These are phyloP conservation scores for Allolobophora icterica DNA, from an alignment of 2,888 invertebrate species.

Conservation along the genomic window DNA sequence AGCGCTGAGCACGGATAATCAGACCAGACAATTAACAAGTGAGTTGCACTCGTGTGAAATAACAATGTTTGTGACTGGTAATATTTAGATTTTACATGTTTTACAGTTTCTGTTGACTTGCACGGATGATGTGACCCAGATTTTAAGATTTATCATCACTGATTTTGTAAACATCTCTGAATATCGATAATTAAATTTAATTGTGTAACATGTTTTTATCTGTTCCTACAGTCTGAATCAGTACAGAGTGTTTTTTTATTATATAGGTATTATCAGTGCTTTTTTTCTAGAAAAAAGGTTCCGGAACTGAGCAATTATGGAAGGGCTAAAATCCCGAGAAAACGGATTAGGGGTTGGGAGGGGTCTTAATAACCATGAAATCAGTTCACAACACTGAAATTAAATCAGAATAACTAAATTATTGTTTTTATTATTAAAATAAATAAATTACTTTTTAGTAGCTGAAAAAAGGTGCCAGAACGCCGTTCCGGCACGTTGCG, in stretches of 20 bases:
- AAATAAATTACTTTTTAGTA: no score
- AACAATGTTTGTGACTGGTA: background rate
- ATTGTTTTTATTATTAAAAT: no score
- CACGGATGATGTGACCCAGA: background rate
- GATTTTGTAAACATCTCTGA: slow-evolving; percentile 17
- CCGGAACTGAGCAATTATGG: no score
- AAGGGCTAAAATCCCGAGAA: no score
- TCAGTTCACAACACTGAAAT: no score
- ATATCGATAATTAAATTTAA: slow-evolving; percentile 1
- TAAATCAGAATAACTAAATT: no score
- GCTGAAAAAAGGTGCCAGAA: no score
- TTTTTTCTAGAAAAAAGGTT: no score
- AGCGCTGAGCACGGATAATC: background rate
- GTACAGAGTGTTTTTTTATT: background rate
- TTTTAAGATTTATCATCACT: background rate
- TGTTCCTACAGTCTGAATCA: background rate
- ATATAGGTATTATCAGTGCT: no score
- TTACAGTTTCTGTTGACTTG: background rate
- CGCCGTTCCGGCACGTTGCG: no score
- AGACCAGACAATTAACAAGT: slow-evolving; percentile 8
- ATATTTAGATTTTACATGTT: slow-evolving; percentile 3
- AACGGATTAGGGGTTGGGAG: no score
- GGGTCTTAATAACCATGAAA: no score
- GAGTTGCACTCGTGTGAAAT: slow-evolving; percentile 8
- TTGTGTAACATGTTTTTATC: background rate